Percentiles rank a stretch among this genome's conserved stretches.
Conservation (phyloP, 2,113 vertebrate genomes). For the Stigmatopora nigra region DNA sequence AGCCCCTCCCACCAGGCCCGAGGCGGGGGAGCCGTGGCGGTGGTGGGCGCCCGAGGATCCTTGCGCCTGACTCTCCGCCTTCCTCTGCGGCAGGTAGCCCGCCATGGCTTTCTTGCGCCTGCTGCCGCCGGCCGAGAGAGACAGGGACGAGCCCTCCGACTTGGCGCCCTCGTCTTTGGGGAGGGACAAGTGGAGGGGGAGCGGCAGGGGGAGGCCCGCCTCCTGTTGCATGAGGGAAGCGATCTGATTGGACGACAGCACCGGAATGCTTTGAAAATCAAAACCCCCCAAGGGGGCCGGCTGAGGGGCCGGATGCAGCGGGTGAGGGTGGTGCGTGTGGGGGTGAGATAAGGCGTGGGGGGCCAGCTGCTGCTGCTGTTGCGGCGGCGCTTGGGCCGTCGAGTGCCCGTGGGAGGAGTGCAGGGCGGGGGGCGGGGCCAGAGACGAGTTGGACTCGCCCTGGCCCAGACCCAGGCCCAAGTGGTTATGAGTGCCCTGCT, state of each 20-base stretch:
- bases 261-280: slow-evolving; percentile 75
- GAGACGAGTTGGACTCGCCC: slow-evolving; percentile 64
- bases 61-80: slow-evolving; percentile 57
- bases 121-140: slow-evolving; percentile 60
- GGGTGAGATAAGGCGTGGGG: slow-evolving; percentile 72
- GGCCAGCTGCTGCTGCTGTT: slow-evolving; percentile 71
- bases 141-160: slow-evolving; percentile 45
- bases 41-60: slow-evolving; percentile 54
- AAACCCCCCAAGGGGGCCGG: slow-evolving; percentile 68
- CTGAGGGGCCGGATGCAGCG: slow-evolving; percentile 71
- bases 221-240: slow-evolving; percentile 76
- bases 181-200: slow-evolving; percentile 71
- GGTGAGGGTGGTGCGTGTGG: slow-evolving; percentile 72
- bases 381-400: slow-evolving; percentile 64
- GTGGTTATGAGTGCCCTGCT: slow-evolving; percentile 74
- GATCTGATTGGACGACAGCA: slow-evolving; percentile 74
- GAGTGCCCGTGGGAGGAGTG: slow-evolving; percentile 71
- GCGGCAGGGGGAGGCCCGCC: slow-evolving; percentile 68
- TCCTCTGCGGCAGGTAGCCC: slow-evolving; percentile 74
- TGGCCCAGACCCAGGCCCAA: slow-evolving; percentile 66
- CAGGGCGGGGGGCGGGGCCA: slow-evolving; percentile 70
- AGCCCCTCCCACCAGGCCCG: slow-evolving; percentile 65
- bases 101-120: slow-evolving; percentile 77
- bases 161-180: slow-evolving; percentile 67
- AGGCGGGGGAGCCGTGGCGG: slow-evolving; percentile 57